A percentile compares a stretch with the other conserved stretches of the same genome.
Conservation (phyloP, 2,113 vertebrate genomes). For the Typhlomys cinereus region DNA sequence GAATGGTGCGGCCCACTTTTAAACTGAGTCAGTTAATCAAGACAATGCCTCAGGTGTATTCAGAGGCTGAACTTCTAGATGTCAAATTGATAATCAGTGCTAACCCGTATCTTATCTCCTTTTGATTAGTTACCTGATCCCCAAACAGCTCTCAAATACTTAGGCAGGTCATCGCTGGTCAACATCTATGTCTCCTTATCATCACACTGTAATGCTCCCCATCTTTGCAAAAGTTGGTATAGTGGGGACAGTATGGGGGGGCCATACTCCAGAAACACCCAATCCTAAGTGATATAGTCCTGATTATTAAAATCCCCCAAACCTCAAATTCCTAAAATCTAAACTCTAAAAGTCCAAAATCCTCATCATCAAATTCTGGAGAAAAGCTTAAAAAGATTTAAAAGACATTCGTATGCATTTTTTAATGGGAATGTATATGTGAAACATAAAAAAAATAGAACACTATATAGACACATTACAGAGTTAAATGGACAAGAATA, state of each 20-base stretch:
- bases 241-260: neutral
- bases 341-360: neutral
- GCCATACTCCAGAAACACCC: neutral
- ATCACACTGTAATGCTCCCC: accelerated
- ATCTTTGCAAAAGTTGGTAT: neutral
- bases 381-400: neutral
- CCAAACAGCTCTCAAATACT: neutral
- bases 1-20: no score
- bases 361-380: neutral
- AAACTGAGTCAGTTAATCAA: no score
- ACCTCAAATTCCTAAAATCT: neutral
- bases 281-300: neutral
- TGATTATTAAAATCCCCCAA: neutral
- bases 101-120: no score
- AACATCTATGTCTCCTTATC: neutral
- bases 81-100: no score
- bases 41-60: no score
- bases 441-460: neutral
- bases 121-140: neutral
- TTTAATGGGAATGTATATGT: neutral
- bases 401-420: neutral
- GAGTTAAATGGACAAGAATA: neutral
- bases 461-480: neutral
- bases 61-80: no score
- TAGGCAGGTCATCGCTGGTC: no score